Percentiles rank a stretch among this genome's conserved stretches.
Conservation (phyloP, 2,888 invertebrate species). For the Cosmia trapezina region DNA sequence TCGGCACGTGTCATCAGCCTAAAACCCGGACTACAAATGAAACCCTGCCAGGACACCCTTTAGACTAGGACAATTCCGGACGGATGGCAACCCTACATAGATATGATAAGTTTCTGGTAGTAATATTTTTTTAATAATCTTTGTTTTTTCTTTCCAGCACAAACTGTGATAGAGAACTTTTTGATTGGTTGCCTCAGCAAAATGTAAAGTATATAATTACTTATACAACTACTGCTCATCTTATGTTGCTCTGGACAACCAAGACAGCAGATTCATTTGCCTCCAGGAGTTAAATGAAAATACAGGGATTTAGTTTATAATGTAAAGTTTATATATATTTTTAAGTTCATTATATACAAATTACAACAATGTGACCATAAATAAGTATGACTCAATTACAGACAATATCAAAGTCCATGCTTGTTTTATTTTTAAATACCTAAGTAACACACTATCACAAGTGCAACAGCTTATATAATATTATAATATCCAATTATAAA, state of each 20-base stretch:
- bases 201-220: conserved; percentile 77
- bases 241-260: conserved; percentile 84
- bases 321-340: conserved; percentile 87
- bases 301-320: conserved; percentile 90
- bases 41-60: too few species aligned
- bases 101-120: not conserved
- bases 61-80: too few species aligned
- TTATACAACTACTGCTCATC: conserved; percentile 70
- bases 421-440: conserved; percentile 64
- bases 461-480: conserved; percentile 3
- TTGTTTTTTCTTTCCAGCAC: conserved; percentile 90
- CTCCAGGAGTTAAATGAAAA: conserved; percentile 86
- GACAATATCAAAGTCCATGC: conserved; percentile 81
- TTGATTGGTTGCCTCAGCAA: conserved; percentile 91
- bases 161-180: conserved; percentile 94
- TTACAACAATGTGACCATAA: conserved; percentile 81
- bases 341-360: conserved; percentile 87
- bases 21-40: too few species aligned
- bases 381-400: conserved; percentile 84
- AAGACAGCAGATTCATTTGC: conserved; percentile 85
- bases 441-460: not conserved
- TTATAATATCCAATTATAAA: conserved; percentile 15
- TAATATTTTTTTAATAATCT: conserved; percentile 7
- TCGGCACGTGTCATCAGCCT: too few species aligned
- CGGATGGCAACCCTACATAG: not conserved